Conservation (phyloP, 2,888 invertebrate genomes). For the Cyclophora punctaria region DNA sequence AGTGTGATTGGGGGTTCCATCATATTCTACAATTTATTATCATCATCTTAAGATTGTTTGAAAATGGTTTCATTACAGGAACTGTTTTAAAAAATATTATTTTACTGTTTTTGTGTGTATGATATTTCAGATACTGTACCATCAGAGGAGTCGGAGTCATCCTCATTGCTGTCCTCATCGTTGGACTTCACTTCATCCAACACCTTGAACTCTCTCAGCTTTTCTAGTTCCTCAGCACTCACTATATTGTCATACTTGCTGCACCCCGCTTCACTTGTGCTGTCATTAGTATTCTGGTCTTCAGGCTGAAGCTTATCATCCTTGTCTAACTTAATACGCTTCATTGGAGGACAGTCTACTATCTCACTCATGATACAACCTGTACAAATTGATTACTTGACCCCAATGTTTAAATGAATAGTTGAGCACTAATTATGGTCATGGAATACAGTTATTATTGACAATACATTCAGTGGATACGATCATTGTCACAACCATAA, state of each 20-base stretch:
- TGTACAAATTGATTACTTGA: no score
- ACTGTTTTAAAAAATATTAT: no score
- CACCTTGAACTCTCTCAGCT: slow-evolving; percentile 56
- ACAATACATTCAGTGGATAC: no score
- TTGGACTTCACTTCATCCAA: slow-evolving; percentile 63
- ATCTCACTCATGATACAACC: background rate
- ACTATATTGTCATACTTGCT: slow-evolving; percentile 41
- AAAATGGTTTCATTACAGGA: no score
- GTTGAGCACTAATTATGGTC: no score
- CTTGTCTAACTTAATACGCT: background rate
- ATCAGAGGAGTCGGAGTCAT: slow-evolving; percentile 50
- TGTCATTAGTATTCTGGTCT: background rate
- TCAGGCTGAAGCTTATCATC: slow-evolving; percentile 9
- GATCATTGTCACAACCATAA: no score
- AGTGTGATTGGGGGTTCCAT: no score
- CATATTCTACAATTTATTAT: no score
- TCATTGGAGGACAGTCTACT: background rate
- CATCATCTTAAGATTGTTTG: no score
- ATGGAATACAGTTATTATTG: no score
- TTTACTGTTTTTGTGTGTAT: background rate
- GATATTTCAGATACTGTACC: slow-evolving; percentile 29
- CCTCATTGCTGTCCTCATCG: slow-evolving; percentile 59
- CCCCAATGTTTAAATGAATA: no score
- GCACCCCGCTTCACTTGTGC: slow-evolving; percentile 9
- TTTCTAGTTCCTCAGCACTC: slow-evolving; percentile 45